These are phyloP conservation scores for Diorhabda carinulata DNA, from an alignment of 1,140 invertebrate species.

Conservation along the genomic window DNA sequence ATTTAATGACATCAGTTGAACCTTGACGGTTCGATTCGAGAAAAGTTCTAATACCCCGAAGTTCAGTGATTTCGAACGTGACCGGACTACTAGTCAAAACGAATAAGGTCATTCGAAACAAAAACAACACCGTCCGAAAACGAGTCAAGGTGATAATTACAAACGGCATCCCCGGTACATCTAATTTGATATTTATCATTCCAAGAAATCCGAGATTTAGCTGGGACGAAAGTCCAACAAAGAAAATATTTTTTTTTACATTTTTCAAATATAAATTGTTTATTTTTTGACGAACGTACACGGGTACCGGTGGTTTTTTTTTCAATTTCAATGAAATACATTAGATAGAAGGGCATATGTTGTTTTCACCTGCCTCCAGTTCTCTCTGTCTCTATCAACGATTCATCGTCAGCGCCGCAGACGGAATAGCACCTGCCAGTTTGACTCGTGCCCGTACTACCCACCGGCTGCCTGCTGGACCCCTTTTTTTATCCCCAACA, in stretches of 20 bases:
- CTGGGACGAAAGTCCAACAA: too few species aligned
- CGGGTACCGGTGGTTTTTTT: slow-evolving; percentile 7
- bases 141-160: neutral
- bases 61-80: neutral
- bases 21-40: neutral
- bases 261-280: too few species aligned
- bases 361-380: slow-evolving; percentile 13
- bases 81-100: neutral
- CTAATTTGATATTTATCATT: neutral
- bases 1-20: slow-evolving; percentile 1
- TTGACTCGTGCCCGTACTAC: slow-evolving; percentile 6
- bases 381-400: neutral
- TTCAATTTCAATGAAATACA: slow-evolving; percentile 12
- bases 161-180: neutral
- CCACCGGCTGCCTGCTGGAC: slow-evolving; percentile 15
- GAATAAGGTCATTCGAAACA: neutral
- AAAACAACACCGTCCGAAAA: neutral
- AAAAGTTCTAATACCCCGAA: slow-evolving; percentile 2
- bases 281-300: neutral
- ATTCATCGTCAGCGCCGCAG: neutral
- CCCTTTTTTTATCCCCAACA: slow-evolving; percentile 17
- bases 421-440: slow-evolving; percentile 8
- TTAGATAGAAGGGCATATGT: slow-evolving; percentile 16
- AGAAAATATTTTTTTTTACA: too few species aligned
- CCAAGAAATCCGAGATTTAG: neutral